Evolutionary conservation across 2,888 invertebrate genomes (phyloP), one percentile per base, ranked within the genome.

Genomic region (Homarus gammarus): DNA sequence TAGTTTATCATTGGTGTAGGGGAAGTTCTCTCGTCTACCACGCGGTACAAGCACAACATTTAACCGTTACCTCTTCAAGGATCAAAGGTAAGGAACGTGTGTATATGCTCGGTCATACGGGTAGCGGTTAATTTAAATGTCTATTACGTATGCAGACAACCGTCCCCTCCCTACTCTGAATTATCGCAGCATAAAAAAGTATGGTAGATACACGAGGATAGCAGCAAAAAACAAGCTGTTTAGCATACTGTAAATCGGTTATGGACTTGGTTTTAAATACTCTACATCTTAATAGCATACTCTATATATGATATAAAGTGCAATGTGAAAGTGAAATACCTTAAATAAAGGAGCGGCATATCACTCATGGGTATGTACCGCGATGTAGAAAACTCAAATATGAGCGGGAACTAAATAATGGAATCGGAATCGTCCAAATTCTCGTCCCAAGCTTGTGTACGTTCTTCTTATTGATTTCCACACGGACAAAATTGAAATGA

Each of bases 111-210:
- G 82, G 64, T 64, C 81, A 49, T 79, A 87, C 81, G 73, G 82
- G 75, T 73, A 87, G 82, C 61, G 75, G 82, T 75, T 77, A 87
- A 87, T 87, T 87, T 87, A 87, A 87, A 83, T 83, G 75, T 36
- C 82, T 49, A 77, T 87, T 87, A 83, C 82, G 33, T 87, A 87
- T 87, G 87, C 87, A 87, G 82, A 87, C 44, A 87, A 73, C 82
- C 82, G 64, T 75, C 36, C 75, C 73, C 82, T 77, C 82, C 87
- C 75, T 38, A 73, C 82, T 77, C 75, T 83, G 86, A 82, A 64
- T 64, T 70, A 82, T 68, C 70, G 64, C 31, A 70, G 31, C 70
- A 70, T 82, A 82, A 82, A 82, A 82, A 84, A 86, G 44, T 44
- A n/a, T 75, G 75, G 75, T 31, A 44, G 75, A n/a, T 44, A 44